Evolutionary conservation across 2,888 invertebrate genomes (phyloP), one percentile per base, ranked within the genome.

Genomic region (Polietes domitor): DNA sequence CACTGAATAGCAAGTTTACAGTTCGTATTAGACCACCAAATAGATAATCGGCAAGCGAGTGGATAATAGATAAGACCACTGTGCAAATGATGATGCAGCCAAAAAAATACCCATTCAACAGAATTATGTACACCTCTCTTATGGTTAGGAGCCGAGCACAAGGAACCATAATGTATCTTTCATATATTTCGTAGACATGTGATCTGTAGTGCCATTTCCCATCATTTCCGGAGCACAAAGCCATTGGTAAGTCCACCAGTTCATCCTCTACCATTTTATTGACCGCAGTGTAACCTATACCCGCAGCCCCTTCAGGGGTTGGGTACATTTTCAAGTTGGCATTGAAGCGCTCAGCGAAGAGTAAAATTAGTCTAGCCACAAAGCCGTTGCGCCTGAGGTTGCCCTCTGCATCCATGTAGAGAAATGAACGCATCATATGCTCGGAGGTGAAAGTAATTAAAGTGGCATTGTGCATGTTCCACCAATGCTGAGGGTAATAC

Each of bases 271-370:
- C 61, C 76, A 72, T 72, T 1, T 72, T 26, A 17, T 19, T 21
- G 41, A 47, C 24, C 1, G 17, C 21, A 3, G 19, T 3, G 53
- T 21, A 10, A 0, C 21, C 21, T 53, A 2, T 41, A 15, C 5
- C 53, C 21, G 17, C 15, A 6, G 15, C 3, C 5, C n/a, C 5
- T 21, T 24, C 4, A 58, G 15, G 7, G 26, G 26, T 15, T 24
- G 24, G 15, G 1, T 10, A 58, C 37, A 63, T 68, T 26, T 68
- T 24, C 7, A 86, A 53, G 1, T 79, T 86, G 0, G 87, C 89
- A 71, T 90, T 90, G 0, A 88, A 43, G 0, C 82, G 77, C 10
- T 19, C 37, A 0, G 77, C 87, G 78, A 88, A 90, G 17, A 85
- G 84, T 3, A 6, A 3, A 0, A 88, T 47, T 5, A 89, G 72